Base-by-base conservation (phyloP, 2,888 invertebrate species). In the Phaonia tiefii region DNA sequence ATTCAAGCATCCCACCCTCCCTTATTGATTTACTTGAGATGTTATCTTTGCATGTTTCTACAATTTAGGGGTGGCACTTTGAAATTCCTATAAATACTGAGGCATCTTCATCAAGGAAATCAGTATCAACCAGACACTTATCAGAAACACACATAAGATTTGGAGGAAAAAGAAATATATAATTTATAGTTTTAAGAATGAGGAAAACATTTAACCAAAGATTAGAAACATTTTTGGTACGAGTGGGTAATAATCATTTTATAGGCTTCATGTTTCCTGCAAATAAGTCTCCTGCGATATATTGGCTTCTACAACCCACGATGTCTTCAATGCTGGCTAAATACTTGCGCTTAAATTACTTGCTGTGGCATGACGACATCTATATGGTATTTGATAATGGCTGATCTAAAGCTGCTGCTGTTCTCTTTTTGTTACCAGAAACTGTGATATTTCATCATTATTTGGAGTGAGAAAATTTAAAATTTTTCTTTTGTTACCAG, bases 31-130 rank as follows among this genome's bases (percentile, higher is more conserved):
- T 58, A 73, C 49, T 58, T 75, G 42, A 65, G 25, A 37, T 65
- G 13, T 60, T 1, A 8, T 69, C 25, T 26, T 54, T 49, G 49
- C 44, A 13, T 17, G 54, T 1, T 58, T 31, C 37, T 17, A n/a
- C 44, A 25, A 22, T 31, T 37, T 46, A 78, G 54, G 75, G 79
- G 75, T 79, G 79, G 11, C 26, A 20, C 22, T 7, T 10, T 15
- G n/a, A 17, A 7, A 13, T 46, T 20, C 8, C 31, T 66, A 79
- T 79, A 79, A 72, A 79, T 79, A 79, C 60, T 3, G 15, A 42
- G 39, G 22, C 17, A 11, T 10, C 5, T 25, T 7, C 11, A 31
- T 20, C 11, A 26, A 54, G 44, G 20, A 54, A 69, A 63, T 79
- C 60, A 79, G 79, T 79, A 72, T n/a, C 3, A 44, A 49, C 39